Conservation (phyloP, 2,888 invertebrate genomes). For the Limnephilus auricula region DNA sequence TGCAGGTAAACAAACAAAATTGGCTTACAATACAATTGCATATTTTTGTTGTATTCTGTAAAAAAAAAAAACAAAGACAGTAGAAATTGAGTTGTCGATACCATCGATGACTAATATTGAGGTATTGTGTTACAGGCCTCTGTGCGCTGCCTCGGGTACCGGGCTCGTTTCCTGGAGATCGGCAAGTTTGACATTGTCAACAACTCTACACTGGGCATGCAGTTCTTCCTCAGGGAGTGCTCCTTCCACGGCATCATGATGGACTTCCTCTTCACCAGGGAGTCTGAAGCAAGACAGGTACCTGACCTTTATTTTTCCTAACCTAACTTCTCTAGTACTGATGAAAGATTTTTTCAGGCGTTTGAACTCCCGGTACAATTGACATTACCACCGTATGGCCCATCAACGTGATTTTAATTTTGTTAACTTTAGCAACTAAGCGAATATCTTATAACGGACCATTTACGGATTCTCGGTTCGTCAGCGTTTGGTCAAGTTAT, state of each 20-base stretch:
- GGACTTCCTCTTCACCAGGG: constrained; percentile 75
- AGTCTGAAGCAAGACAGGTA: constrained; percentile 73
- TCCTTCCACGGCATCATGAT: constrained; percentile 79
- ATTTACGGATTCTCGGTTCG: no score
- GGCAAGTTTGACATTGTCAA: constrained; percentile 87
- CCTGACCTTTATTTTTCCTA: not conserved
- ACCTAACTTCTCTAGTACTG: not conserved
- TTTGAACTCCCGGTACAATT: no score
- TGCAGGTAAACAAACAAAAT: constrained; percentile 77
- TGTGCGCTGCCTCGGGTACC: constrained; percentile 76
- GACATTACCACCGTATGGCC: no score
- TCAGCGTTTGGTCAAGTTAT: no score
- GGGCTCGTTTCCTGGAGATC: constrained; percentile 86
- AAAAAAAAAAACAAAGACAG: no score
- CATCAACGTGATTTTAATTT: no score
- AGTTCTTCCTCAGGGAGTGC: constrained; percentile 80
- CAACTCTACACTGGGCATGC: constrained; percentile 82
- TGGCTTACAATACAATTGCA: not conserved
- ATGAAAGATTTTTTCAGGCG: no score
- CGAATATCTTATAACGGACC: no score
- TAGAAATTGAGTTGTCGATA: no score
- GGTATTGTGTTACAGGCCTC: constrained; percentile 71
- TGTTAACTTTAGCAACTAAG: no score
- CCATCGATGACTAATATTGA: not conserved
- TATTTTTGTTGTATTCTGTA: not conserved